Evolutionary conservation across 2,113 vertebrate species (phyloP).

Genomic region (human): DNA sequence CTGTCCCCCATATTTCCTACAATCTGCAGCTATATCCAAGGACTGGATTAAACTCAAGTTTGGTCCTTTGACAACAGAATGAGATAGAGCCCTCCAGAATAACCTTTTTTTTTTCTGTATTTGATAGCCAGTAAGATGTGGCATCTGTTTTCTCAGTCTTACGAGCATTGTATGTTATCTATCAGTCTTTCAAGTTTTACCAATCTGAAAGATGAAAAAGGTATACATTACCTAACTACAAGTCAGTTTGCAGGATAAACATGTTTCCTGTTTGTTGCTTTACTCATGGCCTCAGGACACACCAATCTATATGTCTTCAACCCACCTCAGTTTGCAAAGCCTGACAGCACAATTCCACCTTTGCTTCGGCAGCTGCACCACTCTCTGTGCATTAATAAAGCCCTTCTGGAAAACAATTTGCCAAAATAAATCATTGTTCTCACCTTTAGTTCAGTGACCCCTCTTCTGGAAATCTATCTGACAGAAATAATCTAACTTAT

Average conservation of each 20-base stretch:
- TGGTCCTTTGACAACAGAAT: neutral
- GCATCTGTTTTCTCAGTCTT: neutral
- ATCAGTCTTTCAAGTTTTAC: neutral
- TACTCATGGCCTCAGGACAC: neutral
- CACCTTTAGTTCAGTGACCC: neutral
- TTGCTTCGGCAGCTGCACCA: neutral
- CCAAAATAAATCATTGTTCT: neutral
- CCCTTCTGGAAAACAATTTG: neutral
- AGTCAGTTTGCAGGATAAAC: neutral
- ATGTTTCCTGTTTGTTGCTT: constrained; percentile 36
- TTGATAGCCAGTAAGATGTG: too few relatives aligned
- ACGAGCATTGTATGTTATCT: neutral
- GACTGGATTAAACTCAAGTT: neutral
- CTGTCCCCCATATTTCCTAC: neutral
- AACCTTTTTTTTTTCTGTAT: too few relatives aligned
- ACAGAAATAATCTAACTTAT: neutral
- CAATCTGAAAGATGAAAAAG: neutral
- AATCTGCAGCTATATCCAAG: neutral
- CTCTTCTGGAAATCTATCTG: neutral
- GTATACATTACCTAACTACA: neutral
- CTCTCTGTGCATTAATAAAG: neutral
- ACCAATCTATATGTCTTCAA: neutral
- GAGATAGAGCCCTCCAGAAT: too few relatives aligned
- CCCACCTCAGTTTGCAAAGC: neutral
- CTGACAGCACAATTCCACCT: neutral